phyloP scores from a whole-genome alignment of 2,888 invertebrate species.

The Petrolisthes manimaculis region DNA sequence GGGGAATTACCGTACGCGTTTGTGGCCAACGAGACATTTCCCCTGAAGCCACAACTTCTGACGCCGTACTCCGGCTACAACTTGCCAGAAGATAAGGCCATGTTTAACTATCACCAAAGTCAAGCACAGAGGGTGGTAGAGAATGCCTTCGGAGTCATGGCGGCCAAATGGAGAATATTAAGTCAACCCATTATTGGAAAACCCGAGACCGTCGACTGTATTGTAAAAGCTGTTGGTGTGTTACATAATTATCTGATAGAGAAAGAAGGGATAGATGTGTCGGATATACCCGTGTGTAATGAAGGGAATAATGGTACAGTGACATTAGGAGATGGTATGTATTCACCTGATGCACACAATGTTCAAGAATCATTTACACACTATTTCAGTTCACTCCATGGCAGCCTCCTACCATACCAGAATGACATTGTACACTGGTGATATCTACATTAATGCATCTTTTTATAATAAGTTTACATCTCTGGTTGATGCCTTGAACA shows the following conservation, averaged over 20 bases:
- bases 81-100: neutral
- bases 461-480: too few relatives aligned
- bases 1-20: neutral
- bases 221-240: neutral
- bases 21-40: slow-evolving; percentile 2
- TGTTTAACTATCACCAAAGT: neutral
- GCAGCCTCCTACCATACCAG: too few relatives aligned
- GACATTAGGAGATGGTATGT: too few relatives aligned
- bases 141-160: neutral
- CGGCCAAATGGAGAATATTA: neutral
- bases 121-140: neutral
- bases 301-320: too few relatives aligned
- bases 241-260: neutral
- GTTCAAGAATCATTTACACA: too few relatives aligned
- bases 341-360: too few relatives aligned
- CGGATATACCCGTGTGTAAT: too few relatives aligned
- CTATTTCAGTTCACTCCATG: too few relatives aligned
- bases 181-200: neutral
- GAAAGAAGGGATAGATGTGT: neutral
- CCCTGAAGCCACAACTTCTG: neutral
- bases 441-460: too few relatives aligned
- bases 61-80: neutral
- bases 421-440: too few relatives aligned
- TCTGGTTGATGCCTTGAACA: too few relatives aligned
- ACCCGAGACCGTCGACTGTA: neutral